Base-by-base conservation (phyloP, 2,797 vertebrate genomes). In the Rhinatrema bivittatum region DNA sequence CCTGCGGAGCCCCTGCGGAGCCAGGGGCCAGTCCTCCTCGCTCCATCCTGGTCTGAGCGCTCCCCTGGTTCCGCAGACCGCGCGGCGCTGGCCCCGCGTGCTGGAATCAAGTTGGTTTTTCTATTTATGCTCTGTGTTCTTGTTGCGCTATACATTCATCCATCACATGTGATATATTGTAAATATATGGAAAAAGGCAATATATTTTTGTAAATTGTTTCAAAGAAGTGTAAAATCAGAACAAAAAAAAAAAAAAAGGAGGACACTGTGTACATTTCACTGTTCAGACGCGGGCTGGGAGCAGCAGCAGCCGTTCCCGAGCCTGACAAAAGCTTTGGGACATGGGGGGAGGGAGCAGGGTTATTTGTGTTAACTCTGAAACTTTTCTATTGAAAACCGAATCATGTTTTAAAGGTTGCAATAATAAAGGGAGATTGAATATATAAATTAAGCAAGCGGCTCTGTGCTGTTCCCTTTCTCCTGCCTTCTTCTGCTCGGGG, bases 201-300 rank as follows among this genome's bases (percentile, higher is more conserved):
- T 88, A 80, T 92, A 88, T 92, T 89, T 92, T 93, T 93, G 87
- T 93, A 84, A 81, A 82, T 89, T 85, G 79, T 83, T 82, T 76
- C 75, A 76, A 68, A 70, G 74, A 78, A 72, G 84, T 86, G 82
- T 80, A 79, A n/a, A n/a, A 80, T 81, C 39, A 27, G 36, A 39
- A 27, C 46, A n/a, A n/a, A n/a, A n/a, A n/a, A 74, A 76, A 74
- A 64, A 72, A 68, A 76, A 65, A n/a, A 46, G 32, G 56, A 68
- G 79, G 81, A 79, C 79, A 81, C 80, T 72, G 79, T 86, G 81
- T 77, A 60, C 67, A 56, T 69, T 73, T 78, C 66, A 60, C 69
- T 63, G 71, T 86, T 81, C 70, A 46, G 70, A 49, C 65, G 86
- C 64, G 70, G 68, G 58, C 71, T 53, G 56, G 72, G 65, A 25